Conservation (phyloP, 2,113 vertebrate species). For the Plecturocebus donacophilus region DNA sequence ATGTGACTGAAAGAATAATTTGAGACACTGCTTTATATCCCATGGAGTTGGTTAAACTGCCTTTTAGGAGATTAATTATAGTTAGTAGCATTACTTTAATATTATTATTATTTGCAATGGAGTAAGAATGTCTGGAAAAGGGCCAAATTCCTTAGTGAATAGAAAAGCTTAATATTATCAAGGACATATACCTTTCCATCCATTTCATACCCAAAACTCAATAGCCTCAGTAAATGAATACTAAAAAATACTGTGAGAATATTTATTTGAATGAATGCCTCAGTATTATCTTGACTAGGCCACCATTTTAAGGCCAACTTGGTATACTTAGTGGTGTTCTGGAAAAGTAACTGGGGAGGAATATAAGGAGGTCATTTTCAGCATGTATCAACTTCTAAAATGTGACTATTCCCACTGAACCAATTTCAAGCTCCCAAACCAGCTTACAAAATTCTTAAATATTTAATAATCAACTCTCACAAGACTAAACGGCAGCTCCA, state of each 20-base stretch:
- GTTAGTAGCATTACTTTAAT: background rate
- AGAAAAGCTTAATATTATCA: background rate
- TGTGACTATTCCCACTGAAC: background rate
- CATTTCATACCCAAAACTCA: background rate
- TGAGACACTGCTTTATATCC: background rate
- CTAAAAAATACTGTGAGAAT: background rate
- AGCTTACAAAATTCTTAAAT: background rate
- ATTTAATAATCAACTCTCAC: background rate
- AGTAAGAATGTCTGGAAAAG: background rate
- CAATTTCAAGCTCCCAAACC: background rate
- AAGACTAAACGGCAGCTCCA: background rate
- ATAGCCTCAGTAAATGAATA: background rate
- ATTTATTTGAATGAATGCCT: background rate
- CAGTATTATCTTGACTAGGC: background rate
- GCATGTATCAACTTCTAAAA: background rate
- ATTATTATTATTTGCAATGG: conserved; percentile 1
- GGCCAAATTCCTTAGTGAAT: background rate
- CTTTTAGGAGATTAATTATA: background rate
- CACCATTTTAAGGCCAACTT: background rate
- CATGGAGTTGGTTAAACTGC: background rate
- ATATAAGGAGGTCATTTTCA: background rate
- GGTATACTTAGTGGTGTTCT: background rate
- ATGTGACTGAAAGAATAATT: background rate
- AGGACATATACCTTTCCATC: background rate
- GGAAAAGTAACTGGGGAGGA: background rate